phyloP scores from a whole-genome alignment of 92 coral and sea anemone genomes.

The Porites divaricata region DNA sequence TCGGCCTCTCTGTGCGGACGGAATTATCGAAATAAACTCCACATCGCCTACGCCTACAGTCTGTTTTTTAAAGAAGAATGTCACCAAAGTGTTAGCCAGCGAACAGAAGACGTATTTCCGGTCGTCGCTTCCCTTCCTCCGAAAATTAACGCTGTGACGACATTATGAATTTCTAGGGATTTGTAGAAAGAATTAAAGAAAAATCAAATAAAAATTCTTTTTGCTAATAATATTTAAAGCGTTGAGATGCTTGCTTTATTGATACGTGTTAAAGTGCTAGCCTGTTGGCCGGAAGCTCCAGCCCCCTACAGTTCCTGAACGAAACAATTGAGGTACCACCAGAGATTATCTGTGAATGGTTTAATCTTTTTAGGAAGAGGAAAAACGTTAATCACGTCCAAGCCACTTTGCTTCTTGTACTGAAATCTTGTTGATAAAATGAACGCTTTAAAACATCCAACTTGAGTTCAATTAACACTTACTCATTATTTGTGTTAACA shows the following conservation, averaged over 20 bases:
- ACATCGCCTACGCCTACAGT: background rate
- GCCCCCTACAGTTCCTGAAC: background rate
- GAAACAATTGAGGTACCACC: background rate
- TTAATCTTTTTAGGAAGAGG: background rate
- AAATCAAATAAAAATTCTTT: no score
- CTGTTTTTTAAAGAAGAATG: background rate
- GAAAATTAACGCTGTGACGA: background rate
- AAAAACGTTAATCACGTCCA: background rate
- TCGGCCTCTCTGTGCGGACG: no score
- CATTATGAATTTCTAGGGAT: background rate
- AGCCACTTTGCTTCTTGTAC: background rate
- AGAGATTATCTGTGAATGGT: constrained; percentile 16
- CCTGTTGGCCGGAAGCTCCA: background rate
- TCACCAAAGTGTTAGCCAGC: background rate
- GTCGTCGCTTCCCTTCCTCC: no score
- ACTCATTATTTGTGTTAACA: background rate
- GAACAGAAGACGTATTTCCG: no score
- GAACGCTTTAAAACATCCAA: background rate
- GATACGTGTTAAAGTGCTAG: background rate
- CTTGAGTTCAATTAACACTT: background rate
- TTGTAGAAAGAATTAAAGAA: background rate
- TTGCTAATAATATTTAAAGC: background rate
- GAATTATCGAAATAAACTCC: no score
- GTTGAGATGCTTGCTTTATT: background rate
- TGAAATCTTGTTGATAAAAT: background rate